Evolutionary conservation across 2,888 invertebrate species (phyloP).

Genomic region (Diloba caeruleocephala): DNA sequence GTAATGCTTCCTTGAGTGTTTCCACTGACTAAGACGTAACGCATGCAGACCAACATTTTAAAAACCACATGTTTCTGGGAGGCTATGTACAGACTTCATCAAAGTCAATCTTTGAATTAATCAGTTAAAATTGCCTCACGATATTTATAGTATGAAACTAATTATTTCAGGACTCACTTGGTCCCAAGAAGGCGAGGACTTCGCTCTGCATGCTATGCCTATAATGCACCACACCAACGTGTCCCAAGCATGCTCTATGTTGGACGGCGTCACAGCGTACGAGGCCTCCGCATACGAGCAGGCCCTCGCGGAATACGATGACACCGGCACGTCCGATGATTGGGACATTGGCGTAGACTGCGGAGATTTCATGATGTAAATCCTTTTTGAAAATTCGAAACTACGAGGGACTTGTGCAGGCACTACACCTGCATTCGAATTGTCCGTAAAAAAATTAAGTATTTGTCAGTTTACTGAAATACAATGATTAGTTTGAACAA

Average conservation of each 20-base stretch:
- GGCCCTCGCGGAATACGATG: conserved; percentile 90
- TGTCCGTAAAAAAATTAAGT: background rate
- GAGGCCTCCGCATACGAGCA: conserved; percentile 90
- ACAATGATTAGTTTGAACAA: conserved; percentile 2
- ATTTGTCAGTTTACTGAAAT: background rate
- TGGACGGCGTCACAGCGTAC: conserved; percentile 89
- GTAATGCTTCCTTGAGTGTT: too few relatives aligned
- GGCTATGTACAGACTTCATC: too few relatives aligned
- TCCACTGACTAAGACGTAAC: too few relatives aligned
- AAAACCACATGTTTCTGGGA: too few relatives aligned
- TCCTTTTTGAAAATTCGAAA: conserved; percentile 1
- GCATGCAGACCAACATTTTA: too few relatives aligned
- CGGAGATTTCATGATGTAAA: conserved; percentile 92
- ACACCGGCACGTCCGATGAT: conserved; percentile 89
- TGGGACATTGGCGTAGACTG: conserved; percentile 93
- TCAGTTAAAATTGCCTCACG: background rate
- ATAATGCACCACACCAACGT: conserved; percentile 91
- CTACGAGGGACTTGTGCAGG: background rate
- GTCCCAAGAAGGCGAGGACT: conserved; percentile 91
- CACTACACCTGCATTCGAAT: background rate
- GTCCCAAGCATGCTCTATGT: conserved; percentile 88
- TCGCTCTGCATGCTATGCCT: conserved; percentile 91
- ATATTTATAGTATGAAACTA: background rate
- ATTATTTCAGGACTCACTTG: conserved; percentile 88
- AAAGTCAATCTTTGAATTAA: too few relatives aligned